These are phyloP conservation scores for Perca fluviatilis DNA, from an alignment of 2,113 vertebrate genomes.

Conservation along the genomic window DNA sequence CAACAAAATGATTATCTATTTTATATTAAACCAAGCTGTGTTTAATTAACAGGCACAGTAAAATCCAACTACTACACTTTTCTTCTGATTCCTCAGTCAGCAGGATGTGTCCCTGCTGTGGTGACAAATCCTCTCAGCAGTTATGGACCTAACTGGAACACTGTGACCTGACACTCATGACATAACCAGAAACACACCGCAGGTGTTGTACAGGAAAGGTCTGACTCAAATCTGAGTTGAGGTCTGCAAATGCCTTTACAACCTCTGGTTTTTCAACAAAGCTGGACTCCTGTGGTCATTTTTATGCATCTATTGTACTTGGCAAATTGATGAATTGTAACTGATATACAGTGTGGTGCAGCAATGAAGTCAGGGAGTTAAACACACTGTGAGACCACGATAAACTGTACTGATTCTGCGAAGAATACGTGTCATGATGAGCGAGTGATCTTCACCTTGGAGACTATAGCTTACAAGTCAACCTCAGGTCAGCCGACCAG, in stretches of 20 bases:
- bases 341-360: not conserved
- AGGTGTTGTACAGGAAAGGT: conserved; percentile 60
- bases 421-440: conserved; percentile 28
- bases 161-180: conserved; percentile 45
- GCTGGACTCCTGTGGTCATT: not conserved
- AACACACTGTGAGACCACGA: conserved; percentile 6
- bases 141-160: conserved; percentile 36
- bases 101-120: conserved; percentile 71
- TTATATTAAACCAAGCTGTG: not conserved
- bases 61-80: conserved; percentile 34
- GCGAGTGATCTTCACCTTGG: not conserved
- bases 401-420: conserved; percentile 7
- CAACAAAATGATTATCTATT: too few relatives aligned
- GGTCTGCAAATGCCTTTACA: conserved; percentile 25
- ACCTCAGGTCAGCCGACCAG: conserved; percentile 27
- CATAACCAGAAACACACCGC: conserved; percentile 59
- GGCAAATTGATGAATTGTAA: not conserved
- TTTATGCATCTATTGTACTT: not conserved
- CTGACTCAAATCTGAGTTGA: conserved; percentile 17
- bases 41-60: not conserved
- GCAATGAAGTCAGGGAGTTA: not conserved
- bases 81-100: conserved; percentile 33
- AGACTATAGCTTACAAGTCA: conserved; percentile 5
- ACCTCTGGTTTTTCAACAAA: conserved; percentile 5
- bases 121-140: conserved; percentile 70